Evolutionary conservation across 2,113 vertebrate species (phyloP), one percentile per base, ranked within the genome.

Genomic region (Paramormyrops kingsleyae): DNA sequence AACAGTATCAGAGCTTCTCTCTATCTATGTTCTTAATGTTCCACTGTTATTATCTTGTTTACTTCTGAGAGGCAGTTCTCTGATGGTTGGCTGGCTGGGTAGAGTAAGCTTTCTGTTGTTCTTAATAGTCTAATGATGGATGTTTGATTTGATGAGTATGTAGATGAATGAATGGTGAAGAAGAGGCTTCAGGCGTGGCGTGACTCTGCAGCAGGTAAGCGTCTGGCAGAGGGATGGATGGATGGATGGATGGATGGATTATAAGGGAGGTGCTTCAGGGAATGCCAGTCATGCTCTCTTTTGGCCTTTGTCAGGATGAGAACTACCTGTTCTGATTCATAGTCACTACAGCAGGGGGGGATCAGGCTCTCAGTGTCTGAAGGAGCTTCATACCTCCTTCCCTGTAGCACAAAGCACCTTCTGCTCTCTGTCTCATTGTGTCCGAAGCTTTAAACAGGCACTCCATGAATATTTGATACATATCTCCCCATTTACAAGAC

Each of bases 381-480:
- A 74, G 17, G 35, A 35, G 74, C 13, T 17, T 80, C 74, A 2
- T 4, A 88, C 52, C 17, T 53, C 66, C 47, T 53, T 52, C n/a
- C 50, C 85, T 35, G 27, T 52, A 87, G 86, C 49, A 53, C 50
- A 0, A 87, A 53, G 27, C 31, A 35, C 39, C 90, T 49, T 52
- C 90, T 91, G 84, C 91, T 92, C 92, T 92, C 92, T 94, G 92
- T 93, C 94, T 93, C 92, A 92, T 93, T 91, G 90, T 92, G 92
- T 92, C 88, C 88, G 90, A 89, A 90, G 24, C 47, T 44, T 24
- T 84, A 84, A 92, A 93, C 94, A 93, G 31, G 47, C 86, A 89
- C 87, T 89, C 91, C 19, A 88, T 95, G 91, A 94, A 94, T 94
- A 94, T 92, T 94, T 92, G 92, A 95, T 94, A 92, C 10, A 91